Evolutionary conservation across 2,888 invertebrate species (phyloP), one percentile per base, ranked within the genome.

Genomic region (Silvanus unidentatus): DNA sequence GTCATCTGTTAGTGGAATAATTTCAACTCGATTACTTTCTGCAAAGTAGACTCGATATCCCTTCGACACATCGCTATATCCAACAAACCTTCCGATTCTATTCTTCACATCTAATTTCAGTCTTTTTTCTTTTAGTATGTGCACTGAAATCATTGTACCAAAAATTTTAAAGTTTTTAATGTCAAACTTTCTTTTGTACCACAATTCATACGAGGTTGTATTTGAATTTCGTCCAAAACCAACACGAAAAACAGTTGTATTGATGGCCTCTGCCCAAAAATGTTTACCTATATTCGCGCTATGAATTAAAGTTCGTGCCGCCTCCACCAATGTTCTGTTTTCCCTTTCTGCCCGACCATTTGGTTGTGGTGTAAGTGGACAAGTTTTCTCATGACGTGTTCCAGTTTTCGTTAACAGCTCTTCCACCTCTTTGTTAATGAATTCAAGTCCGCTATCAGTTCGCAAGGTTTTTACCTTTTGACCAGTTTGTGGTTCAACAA

Each of bases 141-240:
- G 64, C 10, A 57, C 58, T 50, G 59, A 60, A 9, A 60, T 62
- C 42, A 57, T 42, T 12, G 54, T 53, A 11, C 70, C 72, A 62
- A 73, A 73, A 8, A 22, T 8, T 36, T 56, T 52, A 12, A 71
- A 41, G 12, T 64, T 53, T 29, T 45, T 46, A 1, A 73, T 22
- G 45, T 65, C 50, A 12, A 62, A 63, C 49, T 63, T 65, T 2
- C 48, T 47, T 11, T 60, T 56, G 34, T 57, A 48, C 67, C 69
- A 71, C 2, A 60, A 12, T 48, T 70, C 69, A 43, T 59, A 57
- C 1, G 70, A 64, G 1, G 65, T 67, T 45, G 50, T 53, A 9
- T 42, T 34, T 34, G 39, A 42, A 2, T 36, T 13, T 3, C 42
- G 39, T 43, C 52, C 53, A 14, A 35, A 45, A 22, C 50, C 58